phyloP scores from a whole-genome alignment of 2,797 vertebrate genomes.

The Lates japonicus region DNA sequence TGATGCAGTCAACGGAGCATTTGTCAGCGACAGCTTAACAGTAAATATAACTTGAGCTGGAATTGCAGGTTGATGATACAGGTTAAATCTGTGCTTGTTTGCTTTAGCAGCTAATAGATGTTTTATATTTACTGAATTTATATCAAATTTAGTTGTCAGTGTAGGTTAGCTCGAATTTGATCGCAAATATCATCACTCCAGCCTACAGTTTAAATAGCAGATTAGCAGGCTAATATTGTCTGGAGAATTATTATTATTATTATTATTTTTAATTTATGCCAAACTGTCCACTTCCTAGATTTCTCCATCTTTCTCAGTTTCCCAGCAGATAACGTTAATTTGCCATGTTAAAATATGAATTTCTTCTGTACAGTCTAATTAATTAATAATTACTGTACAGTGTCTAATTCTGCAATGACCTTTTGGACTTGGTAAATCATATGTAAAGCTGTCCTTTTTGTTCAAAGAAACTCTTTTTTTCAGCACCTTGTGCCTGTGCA shows the following conservation, averaged over 20 bases:
- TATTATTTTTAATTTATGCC: not conserved
- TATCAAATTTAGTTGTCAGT: not conserved
- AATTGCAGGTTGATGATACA: slow-evolving; percentile 17
- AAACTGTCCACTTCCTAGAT: not conserved
- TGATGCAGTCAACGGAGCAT: slow-evolving; percentile 37
- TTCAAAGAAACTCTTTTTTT: not conserved
- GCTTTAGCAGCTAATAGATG: not conserved
- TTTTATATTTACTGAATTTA: not conserved
- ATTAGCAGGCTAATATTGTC: not conserved
- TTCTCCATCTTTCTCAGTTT: not conserved
- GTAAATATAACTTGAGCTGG: slow-evolving; percentile 37
- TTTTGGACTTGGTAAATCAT: not conserved
- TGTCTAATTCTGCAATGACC: not conserved
- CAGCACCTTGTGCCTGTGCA: not conserved
- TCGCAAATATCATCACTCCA: not conserved
- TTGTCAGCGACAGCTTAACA: slow-evolving; percentile 37
- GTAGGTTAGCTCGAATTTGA: not conserved
- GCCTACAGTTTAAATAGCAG: not conserved
- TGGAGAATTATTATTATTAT: not conserved
- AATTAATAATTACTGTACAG: not conserved
- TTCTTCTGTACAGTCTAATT: not conserved
- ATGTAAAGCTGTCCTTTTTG: not conserved
- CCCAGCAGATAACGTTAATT: not conserved
- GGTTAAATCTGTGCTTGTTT: slow-evolving; percentile 24
- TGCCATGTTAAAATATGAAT: not conserved